A percentile compares a stretch with the other conserved stretches of the same genome.
Evolutionary conservation across 2,113 vertebrate species (phyloP).

Genomic region (Machaerirhynchus nigripectus): DNA sequence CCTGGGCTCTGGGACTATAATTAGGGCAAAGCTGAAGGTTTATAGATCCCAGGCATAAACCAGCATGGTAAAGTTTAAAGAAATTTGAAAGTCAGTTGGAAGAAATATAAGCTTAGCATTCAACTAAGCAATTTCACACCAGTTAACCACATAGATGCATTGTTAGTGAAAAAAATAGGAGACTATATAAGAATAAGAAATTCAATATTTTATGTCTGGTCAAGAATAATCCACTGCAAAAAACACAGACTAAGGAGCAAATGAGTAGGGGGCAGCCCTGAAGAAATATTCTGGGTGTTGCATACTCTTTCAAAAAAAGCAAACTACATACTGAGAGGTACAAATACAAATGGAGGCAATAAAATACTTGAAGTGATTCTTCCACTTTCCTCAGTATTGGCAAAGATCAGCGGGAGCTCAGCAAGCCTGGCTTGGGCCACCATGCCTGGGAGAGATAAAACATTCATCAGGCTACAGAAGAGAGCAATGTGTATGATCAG

Average conservation of each 20-base stretch:
- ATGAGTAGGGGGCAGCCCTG: not conserved
- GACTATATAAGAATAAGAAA: not conserved
- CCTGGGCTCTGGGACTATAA: slow-evolving; percentile 1
- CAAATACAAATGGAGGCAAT: not conserved
- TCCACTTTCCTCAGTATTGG: not conserved
- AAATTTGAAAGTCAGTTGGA: not conserved
- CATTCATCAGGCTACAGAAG: not conserved
- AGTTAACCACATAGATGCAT: not conserved
- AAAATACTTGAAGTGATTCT: not conserved
- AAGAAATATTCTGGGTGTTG: not conserved
- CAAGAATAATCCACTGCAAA: not conserved
- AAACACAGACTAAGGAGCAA: not conserved
- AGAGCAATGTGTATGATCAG: not conserved
- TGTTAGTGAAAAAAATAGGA: not conserved
- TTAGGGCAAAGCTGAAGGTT: slow-evolving; percentile 15
- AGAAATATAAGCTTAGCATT: not conserved
- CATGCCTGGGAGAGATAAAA: not conserved
- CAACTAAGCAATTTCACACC: not conserved
- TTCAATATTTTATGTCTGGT: not conserved
- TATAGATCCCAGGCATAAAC: not conserved
- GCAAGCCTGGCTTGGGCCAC: not conserved
- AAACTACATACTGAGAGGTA: not conserved
- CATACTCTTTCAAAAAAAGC: not conserved
- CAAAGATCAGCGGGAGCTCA: not conserved
- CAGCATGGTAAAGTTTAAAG: not conserved